Evolutionary conservation across 2,797 vertebrate species (phyloP), one percentile per base, ranked within the genome.

Genomic region (Sebastes matsubarae): DNA sequence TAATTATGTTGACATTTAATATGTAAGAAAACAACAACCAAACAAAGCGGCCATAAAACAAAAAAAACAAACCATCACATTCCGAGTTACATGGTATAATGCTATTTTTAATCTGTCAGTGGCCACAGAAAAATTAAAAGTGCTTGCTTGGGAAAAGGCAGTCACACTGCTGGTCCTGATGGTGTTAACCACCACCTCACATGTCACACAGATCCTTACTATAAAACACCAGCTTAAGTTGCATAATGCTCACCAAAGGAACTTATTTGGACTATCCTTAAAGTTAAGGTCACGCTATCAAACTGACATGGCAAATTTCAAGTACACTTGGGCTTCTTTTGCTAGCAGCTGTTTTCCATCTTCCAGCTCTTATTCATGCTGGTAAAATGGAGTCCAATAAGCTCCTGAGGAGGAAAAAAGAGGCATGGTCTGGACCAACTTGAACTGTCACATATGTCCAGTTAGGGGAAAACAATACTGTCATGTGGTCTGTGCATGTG

Each of bases 281-380:
- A 46, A 68, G 73, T 91, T 84, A 87, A 78, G 60, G 83, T 83
- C 82, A 76, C 87, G 58, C 66, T 65, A 85, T 85, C 75, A 86
- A 89, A 90, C 46, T 84, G 77, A 84, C 78, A 78, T 82, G 80
- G 85, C 76, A 89, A 72, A 71, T 81, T 80, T 75, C 11, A 82
- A 86, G 69, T 72, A 52, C 82, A 16, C 50, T 36, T 88, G 42
- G 75, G 69, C 75, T 81, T 70, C 73, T 79, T 86, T 89, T 65
- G 78, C 86, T 77, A 64, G 77, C 94, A 95, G 93, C 91, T 95
- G 93, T 91, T 96, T 96, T 94, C 88, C 92, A 95, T 94, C 91
- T 87, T 59, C 34, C 73, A 81, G 82, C 70, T 86, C 77, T 94
- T 93, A 90, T 95, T 94, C 83, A 93, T 92, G 81, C 90, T 93